Evolutionary conservation across 2,797 vertebrate species (phyloP).

Genomic region (Oreochromis grahami): DNA sequence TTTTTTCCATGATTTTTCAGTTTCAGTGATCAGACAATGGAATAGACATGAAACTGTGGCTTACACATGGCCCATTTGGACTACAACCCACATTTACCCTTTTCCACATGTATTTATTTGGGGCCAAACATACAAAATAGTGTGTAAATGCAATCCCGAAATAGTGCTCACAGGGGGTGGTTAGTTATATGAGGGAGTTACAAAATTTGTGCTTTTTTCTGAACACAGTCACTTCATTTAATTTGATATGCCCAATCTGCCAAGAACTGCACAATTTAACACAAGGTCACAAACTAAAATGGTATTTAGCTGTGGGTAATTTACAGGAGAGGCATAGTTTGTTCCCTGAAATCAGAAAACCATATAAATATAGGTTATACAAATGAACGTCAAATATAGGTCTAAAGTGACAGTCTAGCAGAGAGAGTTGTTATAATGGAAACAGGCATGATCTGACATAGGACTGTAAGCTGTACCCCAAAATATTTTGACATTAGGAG

Average conservation of each 20-base stretch:
- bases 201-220: not conserved
- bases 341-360: not conserved
- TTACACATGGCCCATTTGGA: not conserved
- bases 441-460: not conserved
- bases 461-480: not conserved
- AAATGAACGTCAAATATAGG: not conserved
- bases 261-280: not conserved
- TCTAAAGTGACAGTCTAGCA: not conserved
- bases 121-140: not conserved
- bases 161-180: not conserved
- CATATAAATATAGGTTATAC: not conserved
- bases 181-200: not conserved
- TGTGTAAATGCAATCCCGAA: not conserved
- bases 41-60: not conserved
- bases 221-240: not conserved
- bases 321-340: not conserved
- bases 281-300: not conserved
- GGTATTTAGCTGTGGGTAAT: not conserved
- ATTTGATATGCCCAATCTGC: not conserved
- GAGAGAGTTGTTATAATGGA: not conserved
- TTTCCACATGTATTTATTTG: not conserved
- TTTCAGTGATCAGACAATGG: not conserved
- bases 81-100: not conserved
- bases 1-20: not conserved
- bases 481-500: not conserved